phyloP scores from a whole-genome alignment of 2,113 vertebrate genomes.

The Phylloscopus trochiloides region DNA sequence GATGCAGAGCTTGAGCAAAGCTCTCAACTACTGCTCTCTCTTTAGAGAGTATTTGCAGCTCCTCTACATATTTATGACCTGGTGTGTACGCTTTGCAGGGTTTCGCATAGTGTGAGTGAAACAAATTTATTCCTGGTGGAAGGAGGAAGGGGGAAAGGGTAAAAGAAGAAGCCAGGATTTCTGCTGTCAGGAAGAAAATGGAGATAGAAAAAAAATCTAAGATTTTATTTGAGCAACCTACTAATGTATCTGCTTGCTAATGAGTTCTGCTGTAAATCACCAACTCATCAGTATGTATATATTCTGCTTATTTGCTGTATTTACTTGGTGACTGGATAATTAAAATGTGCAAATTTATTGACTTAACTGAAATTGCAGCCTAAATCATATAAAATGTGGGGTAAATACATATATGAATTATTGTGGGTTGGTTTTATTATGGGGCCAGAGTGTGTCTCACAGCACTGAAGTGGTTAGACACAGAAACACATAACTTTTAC shows the following conservation, averaged over 20 bases:
- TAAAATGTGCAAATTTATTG: not conserved
- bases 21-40: too few species aligned
- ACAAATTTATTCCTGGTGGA: not conserved
- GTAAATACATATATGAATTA: not conserved
- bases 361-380: not conserved
- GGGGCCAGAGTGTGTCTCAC: not conserved
- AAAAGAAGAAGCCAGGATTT: not conserved
- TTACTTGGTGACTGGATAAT: not conserved
- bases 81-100: not conserved
- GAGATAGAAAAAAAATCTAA: not conserved
- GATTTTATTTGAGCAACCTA: not conserved
- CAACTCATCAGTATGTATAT: not conserved
- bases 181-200: not conserved
- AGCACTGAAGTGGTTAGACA: not conserved
- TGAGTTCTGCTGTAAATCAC: not conserved
- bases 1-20: not conserved
- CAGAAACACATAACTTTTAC: not conserved
- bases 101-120: not conserved
- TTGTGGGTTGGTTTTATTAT: not conserved
- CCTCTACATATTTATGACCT: not conserved
- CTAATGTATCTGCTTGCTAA: not conserved
- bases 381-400: not conserved
- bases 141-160: not conserved
- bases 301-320: not conserved
- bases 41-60: not conserved